phyloP scores from a whole-genome alignment of 2,113 vertebrate genomes.

The Macrotis lagotis region DNA sequence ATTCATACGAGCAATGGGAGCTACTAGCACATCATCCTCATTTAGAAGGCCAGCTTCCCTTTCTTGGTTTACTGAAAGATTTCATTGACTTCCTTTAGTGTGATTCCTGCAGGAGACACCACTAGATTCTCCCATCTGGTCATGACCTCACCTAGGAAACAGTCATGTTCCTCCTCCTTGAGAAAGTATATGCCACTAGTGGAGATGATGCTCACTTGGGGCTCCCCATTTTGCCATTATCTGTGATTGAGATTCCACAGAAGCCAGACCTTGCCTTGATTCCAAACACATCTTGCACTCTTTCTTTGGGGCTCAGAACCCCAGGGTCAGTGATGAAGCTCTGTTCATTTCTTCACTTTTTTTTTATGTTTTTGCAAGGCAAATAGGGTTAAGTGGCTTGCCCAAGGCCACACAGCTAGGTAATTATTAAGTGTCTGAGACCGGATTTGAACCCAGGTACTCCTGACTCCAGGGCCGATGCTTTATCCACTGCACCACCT shows the following conservation, averaged over 20 bases:
- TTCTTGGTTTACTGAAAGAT: constrained; percentile 99
- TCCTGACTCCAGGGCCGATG: too few species aligned
- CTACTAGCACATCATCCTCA: constrained; percentile 92
- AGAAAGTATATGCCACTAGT: constrained; percentile 98
- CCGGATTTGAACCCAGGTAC: too few species aligned
- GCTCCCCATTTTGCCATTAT: constrained; percentile 95
- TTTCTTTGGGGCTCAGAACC: constrained; percentile 94
- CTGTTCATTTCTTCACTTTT: too few species aligned
- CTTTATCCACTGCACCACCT: too few species aligned
- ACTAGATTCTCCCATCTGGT: constrained; percentile 96
- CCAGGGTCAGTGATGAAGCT: constrained; percentile 98
- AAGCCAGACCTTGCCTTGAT: constrained; percentile 97
- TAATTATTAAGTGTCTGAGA: too few species aligned
- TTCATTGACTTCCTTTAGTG: constrained; percentile 97
- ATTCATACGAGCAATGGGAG: constrained; percentile 97
- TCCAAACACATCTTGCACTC: constrained; percentile 94
- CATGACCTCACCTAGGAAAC: too few species aligned
- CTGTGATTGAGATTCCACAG: constrained; percentile 97
- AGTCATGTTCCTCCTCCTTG: constrained; percentile 91
- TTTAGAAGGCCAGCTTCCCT: constrained; percentile 98
- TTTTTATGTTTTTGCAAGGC: too few species aligned
- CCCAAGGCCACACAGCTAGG: too few species aligned
- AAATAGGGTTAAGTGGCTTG: too few species aligned
- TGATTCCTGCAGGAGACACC: constrained; percentile 94
- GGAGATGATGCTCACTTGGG: constrained; percentile 96